Evolutionary conservation across 2,888 invertebrate species (phyloP), one percentile per base, ranked within the genome.

Genomic region (Pomacea canaliculata): DNA sequence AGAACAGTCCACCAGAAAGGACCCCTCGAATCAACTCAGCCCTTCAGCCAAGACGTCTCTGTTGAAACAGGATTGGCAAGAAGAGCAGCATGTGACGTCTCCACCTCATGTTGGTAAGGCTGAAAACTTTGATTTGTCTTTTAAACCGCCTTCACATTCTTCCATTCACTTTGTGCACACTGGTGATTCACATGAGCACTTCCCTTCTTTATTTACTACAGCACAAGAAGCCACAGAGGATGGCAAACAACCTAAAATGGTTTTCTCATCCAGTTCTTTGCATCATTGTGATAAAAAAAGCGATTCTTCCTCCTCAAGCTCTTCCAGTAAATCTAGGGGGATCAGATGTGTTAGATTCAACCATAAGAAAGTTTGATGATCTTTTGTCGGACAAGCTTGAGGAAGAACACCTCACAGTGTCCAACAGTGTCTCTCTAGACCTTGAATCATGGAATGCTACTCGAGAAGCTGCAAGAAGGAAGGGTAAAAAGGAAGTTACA

Each of bases 291-390:
- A 74, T 12, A 69, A 69, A 7, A 49, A 27, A 1, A 67, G 74
- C 13, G 16, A 19, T 7, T 67, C 67, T n/a, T 19, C 62, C 27
- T 51, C 48, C 63, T n/a, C 60, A 23, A 59, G 9, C 66, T 68
- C 68, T 63, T 60, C 48, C 19, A n/a, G 27, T 12, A 12, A 63
- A 19, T 10, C n/a, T 23, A 7, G 66, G 56, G 2, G 46, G 59
- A 8, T 51, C 68, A 0, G 65, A 37, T 48, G 51, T 13, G 19
- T 13, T 74, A 37, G 76, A 74, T 56, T 62, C 71, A 56, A 67
- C 77, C n/a, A 73, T 79, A 72, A 77, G 75, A 23, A 72, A 72
- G 71, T 79, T 79, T 67, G 79, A 79, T 51, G 71, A 77, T 23
- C 69, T 77, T 27, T 75, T 77, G 37, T 51, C 70, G 1, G 76